A percentile compares a stretch with the other conserved stretches of the same genome.
Conservation (phyloP, 2,113 vertebrate species). For the Cyanoliseus patagonus region DNA sequence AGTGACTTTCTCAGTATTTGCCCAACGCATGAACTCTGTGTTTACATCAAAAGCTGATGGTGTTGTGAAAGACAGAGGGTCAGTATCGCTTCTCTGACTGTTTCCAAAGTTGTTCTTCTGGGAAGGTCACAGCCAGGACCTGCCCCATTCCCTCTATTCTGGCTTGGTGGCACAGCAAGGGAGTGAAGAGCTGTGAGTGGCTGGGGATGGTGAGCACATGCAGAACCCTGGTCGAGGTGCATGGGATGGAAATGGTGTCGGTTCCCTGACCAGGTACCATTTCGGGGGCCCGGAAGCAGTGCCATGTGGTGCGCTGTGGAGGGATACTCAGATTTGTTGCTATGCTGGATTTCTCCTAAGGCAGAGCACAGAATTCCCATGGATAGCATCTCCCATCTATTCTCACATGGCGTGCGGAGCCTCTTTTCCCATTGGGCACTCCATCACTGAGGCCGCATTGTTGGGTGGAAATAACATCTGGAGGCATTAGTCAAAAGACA, state of each 20-base stretch:
- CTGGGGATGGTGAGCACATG: neutral
- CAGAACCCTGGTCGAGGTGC: neutral
- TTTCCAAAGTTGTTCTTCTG: neutral
- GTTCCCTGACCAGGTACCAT: neutral
- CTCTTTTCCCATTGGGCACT: neutral
- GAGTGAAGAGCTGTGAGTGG: neutral
- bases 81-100: neutral
- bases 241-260: neutral
- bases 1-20: neutral
- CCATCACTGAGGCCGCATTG: neutral
- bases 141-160: neutral
- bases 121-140: neutral
- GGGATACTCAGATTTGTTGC: neutral
- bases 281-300: neutral
- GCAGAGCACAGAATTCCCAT: neutral
- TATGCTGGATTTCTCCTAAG: neutral
- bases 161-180: accelerated
- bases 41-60: slow-evolving; percentile 4
- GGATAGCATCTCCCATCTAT: neutral
- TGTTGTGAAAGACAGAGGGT: slow-evolving; percentile 41
- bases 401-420: neutral
- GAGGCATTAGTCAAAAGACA: neutral
- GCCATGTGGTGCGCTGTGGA: accelerated
- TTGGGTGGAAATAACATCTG: neutral
- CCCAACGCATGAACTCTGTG: slow-evolving; percentile 28